Conservation (phyloP, 2,888 invertebrate genomes). For the Ophioninae sp. region DNA sequence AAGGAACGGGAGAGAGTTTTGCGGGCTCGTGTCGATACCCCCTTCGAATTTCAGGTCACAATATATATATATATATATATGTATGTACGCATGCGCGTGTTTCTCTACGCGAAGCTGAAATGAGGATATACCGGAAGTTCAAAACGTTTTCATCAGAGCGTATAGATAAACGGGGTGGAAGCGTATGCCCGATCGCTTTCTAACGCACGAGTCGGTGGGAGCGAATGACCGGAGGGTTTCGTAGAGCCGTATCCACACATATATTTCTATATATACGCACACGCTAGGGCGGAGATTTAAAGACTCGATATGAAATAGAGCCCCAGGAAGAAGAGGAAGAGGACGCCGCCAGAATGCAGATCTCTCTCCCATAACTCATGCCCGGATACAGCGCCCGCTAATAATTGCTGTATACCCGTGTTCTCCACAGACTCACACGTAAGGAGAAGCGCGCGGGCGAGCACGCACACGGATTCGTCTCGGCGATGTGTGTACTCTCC, state of each 20-base stretch:
- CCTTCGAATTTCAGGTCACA: too few species aligned
- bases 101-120: too few species aligned
- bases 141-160: slow-evolving; percentile 35
- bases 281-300: slow-evolving; percentile 73
- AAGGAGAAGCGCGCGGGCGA: neutral
- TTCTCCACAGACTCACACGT: slow-evolving; percentile 40
- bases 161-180: slow-evolving; percentile 46
- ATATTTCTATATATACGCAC: neutral
- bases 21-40: too few species aligned
- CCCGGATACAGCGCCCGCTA: slow-evolving; percentile 71
- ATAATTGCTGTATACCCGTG: slow-evolving; percentile 75
- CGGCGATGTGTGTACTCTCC: neutral
- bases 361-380: slow-evolving; percentile 71
- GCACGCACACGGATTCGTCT: neutral
- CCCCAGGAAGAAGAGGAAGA: slow-evolving; percentile 63
- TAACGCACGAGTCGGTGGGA: slow-evolving; percentile 47
- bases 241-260: neutral
- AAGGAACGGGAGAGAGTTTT: too few species aligned
- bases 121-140: slow-evolving; percentile 60
- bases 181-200: slow-evolving; percentile 54
- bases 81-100: neutral
- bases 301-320: slow-evolving; percentile 74
- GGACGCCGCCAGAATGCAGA: slow-evolving; percentile 68
- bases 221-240: slow-evolving; percentile 32
- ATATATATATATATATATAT: neutral